These are phyloP conservation scores for Bettongia penicillata DNA, from an alignment of 2,113 vertebrate species.

Conservation along the genomic window DNA sequence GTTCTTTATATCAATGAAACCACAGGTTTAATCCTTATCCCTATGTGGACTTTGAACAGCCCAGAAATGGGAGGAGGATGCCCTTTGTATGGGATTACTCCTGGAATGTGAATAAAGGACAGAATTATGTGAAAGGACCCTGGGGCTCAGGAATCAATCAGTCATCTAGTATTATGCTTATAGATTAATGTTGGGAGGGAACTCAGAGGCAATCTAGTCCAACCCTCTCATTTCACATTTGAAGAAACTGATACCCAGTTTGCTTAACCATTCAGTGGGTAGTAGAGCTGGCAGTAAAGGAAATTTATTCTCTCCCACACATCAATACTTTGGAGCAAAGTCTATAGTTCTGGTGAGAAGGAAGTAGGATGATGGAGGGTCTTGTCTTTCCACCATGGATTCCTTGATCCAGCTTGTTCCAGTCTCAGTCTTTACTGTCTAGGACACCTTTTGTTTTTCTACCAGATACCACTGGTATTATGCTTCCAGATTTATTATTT, in stretches of 20 bases:
- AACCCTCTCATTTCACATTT: neutral
- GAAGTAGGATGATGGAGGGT: neutral
- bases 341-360: neutral
- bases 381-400: neutral
- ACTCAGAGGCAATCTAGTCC: neutral
- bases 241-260: neutral
- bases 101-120: neutral
- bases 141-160: neutral
- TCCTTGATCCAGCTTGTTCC: neutral
- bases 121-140: neutral
- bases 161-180: neutral
- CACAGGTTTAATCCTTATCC: neutral
- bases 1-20: neutral
- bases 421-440: neutral
- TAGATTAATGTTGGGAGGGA: neutral
- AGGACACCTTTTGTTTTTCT: neutral
- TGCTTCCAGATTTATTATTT: neutral
- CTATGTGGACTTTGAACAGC: conserved; percentile 55
- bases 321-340: neutral
- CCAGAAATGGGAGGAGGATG: neutral
- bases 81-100: conserved; percentile 44
- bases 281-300: neutral
- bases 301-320: neutral
- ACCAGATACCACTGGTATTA: neutral
- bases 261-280: neutral